Base-by-base conservation (phyloP, 2,888 invertebrate genomes). In the Heliothis peltigera region DNA sequence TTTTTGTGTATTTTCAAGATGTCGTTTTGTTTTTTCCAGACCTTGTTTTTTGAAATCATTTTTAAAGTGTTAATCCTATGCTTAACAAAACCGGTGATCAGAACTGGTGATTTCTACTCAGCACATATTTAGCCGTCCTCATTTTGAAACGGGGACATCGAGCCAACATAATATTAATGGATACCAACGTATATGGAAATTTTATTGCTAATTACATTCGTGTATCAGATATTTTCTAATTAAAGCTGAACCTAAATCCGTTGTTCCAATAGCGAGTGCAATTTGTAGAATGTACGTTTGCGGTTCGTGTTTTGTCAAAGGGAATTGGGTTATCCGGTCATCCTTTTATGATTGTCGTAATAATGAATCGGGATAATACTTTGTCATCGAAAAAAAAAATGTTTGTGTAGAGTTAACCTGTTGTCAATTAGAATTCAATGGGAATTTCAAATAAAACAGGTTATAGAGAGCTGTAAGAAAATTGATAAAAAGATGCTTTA, bases 181-280 rank as follows among this genome's bases (percentile, higher is more conserved):
- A 47, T 17, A 21, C n/a, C 21, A 28, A 35, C 48, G 10, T 49
- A 21, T 56, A 73, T 66, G 63, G 57, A 55, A 64, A 64, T 66
- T 63, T 77, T 64, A 64, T 66, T 70, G 64, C 53, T 73, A 70
- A 76, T 77, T 59, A 61, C 64, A 47, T 21, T 32, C 62, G 67
- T 67, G 21, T 70, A 68, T 75, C 70, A 53, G 64, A 49, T 57
- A 64, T 68, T 64, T 78, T 68, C 60, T 75, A 70, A 76, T 78
- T 74, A 77, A 70, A 77, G 62, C 64, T 56, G 66, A 57, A 62
- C 65, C 74, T 51, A 46, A 44, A 60, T 28, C 51, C 51, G 70
- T 56, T 70, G 48, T 46, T 47, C 21, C 19, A 64, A 64, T 64
- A 44, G 53, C 56, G 28, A 60, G 52, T 59, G 47, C 43, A 53